Conservation (phyloP, 2,888 invertebrate genomes). For the Heliconius sara region DNA sequence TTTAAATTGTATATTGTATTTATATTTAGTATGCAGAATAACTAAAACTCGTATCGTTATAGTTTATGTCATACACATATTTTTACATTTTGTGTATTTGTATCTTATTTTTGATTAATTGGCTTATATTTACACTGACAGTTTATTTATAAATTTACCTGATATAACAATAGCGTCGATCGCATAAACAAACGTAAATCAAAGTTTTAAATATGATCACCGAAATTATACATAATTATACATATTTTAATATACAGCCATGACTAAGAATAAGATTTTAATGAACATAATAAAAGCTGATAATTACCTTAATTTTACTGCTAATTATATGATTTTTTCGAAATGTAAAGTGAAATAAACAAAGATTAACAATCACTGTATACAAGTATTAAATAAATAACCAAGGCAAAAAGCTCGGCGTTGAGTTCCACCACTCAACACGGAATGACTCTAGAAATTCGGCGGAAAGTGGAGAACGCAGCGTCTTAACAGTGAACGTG, state of each 20-base stretch:
- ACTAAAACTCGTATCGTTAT: no score
- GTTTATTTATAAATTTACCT: neutral
- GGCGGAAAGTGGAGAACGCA: no score
- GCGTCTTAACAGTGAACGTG: no score
- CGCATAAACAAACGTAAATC: conserved; percentile 2
- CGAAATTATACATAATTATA: neutral
- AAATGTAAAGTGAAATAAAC: neutral
- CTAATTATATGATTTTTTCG: neutral
- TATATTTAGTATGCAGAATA: neutral
- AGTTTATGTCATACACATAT: no score
- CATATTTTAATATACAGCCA: neutral
- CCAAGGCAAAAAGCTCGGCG: no score
- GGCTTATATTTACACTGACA: neutral
- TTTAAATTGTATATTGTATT: neutral
- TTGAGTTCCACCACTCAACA: no score
- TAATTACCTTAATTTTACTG: neutral
- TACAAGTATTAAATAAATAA: neutral
- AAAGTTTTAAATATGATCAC: neutral
- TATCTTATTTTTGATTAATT: neutral
- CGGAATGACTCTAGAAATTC: no score
- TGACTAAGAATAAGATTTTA: neutral
- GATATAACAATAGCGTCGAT: conserved; percentile 21
- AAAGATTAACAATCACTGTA: neutral
- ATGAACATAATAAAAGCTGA: neutral
- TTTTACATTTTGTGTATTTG: no score